A percentile compares a stretch with the other conserved stretches of the same genome.
These are phyloP conservation scores for Gadus chalcogrammus DNA, from an alignment of 2,113 vertebrate genomes.

Conservation along the genomic window DNA sequence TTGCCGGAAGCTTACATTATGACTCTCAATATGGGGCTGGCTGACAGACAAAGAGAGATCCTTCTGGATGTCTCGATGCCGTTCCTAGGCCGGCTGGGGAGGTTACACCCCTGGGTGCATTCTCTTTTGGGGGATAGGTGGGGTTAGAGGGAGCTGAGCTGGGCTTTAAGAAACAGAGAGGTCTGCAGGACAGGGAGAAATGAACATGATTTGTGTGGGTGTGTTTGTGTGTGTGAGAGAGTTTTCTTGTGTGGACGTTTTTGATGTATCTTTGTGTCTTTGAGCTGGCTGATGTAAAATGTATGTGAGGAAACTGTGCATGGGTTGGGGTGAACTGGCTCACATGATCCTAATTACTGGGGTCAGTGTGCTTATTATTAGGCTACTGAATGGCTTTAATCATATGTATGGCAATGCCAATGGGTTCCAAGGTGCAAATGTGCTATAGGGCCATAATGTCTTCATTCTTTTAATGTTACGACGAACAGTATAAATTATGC, in stretches of 20 bases:
- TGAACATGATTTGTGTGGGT: not conserved
- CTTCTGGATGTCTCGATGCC: not conserved
- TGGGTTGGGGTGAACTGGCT: too few species aligned
- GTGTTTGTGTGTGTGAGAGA: not conserved
- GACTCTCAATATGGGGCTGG: slow-evolving; percentile 18
- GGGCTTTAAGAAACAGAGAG: slow-evolving; percentile 24
- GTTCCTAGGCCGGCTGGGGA: slow-evolving; percentile 4
- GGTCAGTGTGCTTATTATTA: too few species aligned
- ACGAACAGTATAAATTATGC: too few species aligned
- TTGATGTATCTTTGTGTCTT: not conserved
- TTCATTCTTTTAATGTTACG: too few species aligned
- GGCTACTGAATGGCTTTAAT: too few species aligned
- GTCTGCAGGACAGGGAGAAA: not conserved
- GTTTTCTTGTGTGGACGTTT: not conserved
- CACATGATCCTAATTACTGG: too few species aligned
- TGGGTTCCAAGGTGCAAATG: too few species aligned
- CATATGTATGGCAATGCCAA: too few species aligned
- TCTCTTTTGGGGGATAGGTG: not conserved
- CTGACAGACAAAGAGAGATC: slow-evolving; percentile 20
- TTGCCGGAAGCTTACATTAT: slow-evolving; percentile 27
- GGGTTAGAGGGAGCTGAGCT: not conserved
- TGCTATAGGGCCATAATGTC: too few species aligned
- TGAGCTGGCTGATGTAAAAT: not conserved
- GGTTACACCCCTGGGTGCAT: slow-evolving; percentile 23
- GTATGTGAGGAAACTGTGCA: not conserved